A percentile compares a stretch with the other conserved stretches of the same genome.
Evolutionary conservation across 2,113 vertebrate species (phyloP).

Genomic region (Gasterosteus aculeatus): DNA sequence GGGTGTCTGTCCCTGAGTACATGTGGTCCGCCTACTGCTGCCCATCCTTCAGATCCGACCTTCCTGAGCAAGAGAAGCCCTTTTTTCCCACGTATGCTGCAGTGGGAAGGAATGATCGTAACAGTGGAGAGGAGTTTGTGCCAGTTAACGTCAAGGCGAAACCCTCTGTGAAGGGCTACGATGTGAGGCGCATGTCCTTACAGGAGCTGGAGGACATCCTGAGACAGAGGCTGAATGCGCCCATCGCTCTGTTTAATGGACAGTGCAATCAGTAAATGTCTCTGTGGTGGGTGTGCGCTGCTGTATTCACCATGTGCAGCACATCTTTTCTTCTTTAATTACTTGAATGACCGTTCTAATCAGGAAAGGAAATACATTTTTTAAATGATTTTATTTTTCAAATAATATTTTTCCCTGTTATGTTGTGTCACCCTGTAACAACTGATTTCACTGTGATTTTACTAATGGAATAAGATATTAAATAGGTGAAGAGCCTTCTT

Average conservation of each 20-base stretch:
- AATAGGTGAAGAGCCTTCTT: neutral
- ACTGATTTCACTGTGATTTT: neutral
- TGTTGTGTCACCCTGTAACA: neutral
- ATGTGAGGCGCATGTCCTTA: conserved; percentile 67
- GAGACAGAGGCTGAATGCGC: conserved; percentile 44
- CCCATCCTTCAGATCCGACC: conserved; percentile 43
- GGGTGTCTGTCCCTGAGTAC: conserved; percentile 76
- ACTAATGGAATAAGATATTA: neutral
- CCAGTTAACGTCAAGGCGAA: conserved; percentile 36
- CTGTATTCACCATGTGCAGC: neutral
- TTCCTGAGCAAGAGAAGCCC: neutral
- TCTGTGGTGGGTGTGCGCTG: neutral
- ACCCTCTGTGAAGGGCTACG: conserved; percentile 50
- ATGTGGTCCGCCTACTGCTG: conserved; percentile 81
- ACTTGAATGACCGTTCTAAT: neutral
- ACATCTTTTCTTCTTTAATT: neutral
- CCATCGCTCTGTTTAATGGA: conserved; percentile 61
- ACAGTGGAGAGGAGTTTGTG: conserved; percentile 69
- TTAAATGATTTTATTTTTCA: neutral
- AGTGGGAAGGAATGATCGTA: conserved; percentile 68
- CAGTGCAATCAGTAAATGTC: conserved; percentile 37
- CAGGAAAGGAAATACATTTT: neutral
- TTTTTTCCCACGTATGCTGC: conserved; percentile 71
- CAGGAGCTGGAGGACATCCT: conserved; percentile 64
- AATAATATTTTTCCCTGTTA: neutral